Evolutionary conservation across 1,140 invertebrate species (phyloP), one percentile per base, ranked within the genome.

Genomic region (Melipona quadrifasciata): DNA sequence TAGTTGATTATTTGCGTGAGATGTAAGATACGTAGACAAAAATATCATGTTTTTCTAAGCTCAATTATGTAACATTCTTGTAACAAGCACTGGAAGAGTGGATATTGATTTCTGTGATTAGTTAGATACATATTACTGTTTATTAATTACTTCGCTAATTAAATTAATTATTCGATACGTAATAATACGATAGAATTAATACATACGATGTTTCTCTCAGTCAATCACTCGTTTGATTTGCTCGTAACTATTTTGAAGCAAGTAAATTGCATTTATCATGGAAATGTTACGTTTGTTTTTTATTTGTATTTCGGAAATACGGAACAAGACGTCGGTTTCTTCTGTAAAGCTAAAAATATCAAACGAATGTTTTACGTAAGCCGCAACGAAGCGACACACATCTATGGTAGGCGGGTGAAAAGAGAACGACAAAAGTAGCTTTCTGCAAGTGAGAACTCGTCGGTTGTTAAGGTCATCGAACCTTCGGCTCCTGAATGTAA

Each of bases 401-500:
- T 84, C 80, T 71, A 73, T 80, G 51, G 64, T 79, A 67, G 82
- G 82, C 79, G 76, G 72, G 55, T 77, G 55, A 80, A 74, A 87
- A 85, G 82, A 74, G 55, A 77, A 31, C 68, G n/a, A 70, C 64
- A 76, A 75, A 67, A 65, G 76, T 55, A 61, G 82, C 76, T 84
- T 84, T 80, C 82, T 55, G 76, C 47, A 57, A 84, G 68, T 31
- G 27, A 53, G 82, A 79, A 72, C 64, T 68, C 82, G 76, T 47
- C 58, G 76, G 70, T 84, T 65, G 82, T 84, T 84, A 67, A 83
- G 88, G 84, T 89, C 73, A 73, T 86, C 80, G 87, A 89, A 89
- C 88, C 68, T 86, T 71, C 65, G 51, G 76, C 75, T 87, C 65
- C 58, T 80, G 81, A 65, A 84, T 74, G 76, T 73, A 77, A 87